These are phyloP conservation scores for Trissolcus basalis DNA, from an alignment of 1,140 invertebrate species.

Conservation along the genomic window DNA sequence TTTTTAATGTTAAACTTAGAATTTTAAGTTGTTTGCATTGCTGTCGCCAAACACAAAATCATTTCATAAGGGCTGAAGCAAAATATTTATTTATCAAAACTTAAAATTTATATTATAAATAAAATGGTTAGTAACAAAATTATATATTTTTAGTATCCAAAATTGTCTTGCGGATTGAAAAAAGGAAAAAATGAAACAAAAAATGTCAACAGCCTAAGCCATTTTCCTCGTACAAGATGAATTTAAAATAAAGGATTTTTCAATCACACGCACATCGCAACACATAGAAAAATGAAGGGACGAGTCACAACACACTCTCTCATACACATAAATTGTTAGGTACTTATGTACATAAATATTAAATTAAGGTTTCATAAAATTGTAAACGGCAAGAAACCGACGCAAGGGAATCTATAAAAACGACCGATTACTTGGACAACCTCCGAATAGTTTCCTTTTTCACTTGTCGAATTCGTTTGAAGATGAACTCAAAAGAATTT, in stretches of 20 bases:
- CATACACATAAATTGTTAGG: slow-evolving; percentile 45
- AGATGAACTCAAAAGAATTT: neutral
- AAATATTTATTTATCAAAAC: no score
- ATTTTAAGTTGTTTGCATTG: no score
- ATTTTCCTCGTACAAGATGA: slow-evolving; percentile 38
- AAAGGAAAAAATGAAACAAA: neutral
- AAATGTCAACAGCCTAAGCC: slow-evolving; percentile 9
- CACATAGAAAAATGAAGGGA: slow-evolving; percentile 37
- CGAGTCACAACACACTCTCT: slow-evolving; percentile 15
- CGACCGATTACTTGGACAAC: neutral
- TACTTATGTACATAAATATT: slow-evolving; percentile 59
- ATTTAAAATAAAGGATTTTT: slow-evolving; percentile 39
- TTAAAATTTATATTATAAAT: no score
- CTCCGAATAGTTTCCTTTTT: neutral
- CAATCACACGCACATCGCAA: slow-evolving; percentile 45
- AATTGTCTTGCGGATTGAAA: neutral
- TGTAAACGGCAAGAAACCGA: slow-evolving; percentile 41
- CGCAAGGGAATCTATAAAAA: slow-evolving; percentile 13
- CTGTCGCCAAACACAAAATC: no score
- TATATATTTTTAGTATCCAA: neutral
- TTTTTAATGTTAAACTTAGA: no score
- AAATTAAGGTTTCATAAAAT: slow-evolving; percentile 46
- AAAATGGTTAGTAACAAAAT: no score
- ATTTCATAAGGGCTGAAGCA: no score
- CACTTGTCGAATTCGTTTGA: neutral